Evolutionary conservation across 2,888 invertebrate species (phyloP).

Genomic region (Stictocephala bisonia): DNA sequence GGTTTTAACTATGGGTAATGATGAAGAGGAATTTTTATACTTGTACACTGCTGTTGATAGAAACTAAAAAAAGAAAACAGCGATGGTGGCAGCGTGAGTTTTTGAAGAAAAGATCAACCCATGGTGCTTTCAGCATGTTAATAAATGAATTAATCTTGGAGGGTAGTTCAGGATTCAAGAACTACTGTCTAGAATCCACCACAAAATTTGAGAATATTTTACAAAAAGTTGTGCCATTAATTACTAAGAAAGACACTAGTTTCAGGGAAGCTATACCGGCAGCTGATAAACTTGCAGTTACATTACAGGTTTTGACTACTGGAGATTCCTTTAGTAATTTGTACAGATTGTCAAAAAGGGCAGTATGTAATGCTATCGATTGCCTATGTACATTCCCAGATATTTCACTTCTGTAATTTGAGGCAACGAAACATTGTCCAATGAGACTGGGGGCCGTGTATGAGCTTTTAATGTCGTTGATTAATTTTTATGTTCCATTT

Average conservation of each 20-base stretch:
- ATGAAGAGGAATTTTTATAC: conserved; percentile 25
- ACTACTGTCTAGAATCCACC: conserved; percentile 24
- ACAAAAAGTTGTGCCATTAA: conserved; percentile 17
- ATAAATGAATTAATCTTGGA: conserved; percentile 28
- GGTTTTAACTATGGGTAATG: too few species aligned
- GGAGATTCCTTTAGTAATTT: conserved; percentile 29
- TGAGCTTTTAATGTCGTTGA: too few species aligned
- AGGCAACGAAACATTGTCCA: too few species aligned
- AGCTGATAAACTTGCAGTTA: conserved; percentile 32
- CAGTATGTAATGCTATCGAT: conserved; percentile 27
- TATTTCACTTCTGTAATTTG: too few species aligned
- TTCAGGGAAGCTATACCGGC: conserved; percentile 31
- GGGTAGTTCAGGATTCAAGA: conserved; percentile 21
- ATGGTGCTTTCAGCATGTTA: conserved; percentile 34
- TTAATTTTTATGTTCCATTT: too few species aligned
- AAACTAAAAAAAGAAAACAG: conserved; percentile 34
- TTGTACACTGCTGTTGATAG: conserved; percentile 21
- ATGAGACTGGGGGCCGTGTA: too few species aligned
- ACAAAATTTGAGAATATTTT: conserved; percentile 25
- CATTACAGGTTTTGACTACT: conserved; percentile 20
- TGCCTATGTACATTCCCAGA: too few species aligned
- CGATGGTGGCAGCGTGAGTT: conserved; percentile 28
- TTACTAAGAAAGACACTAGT: conserved; percentile 30
- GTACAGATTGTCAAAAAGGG: conserved; percentile 8
- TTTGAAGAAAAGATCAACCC: conserved; percentile 32